phyloP scores from a whole-genome alignment of 2,888 invertebrate species.

The Sepiola atlantica region DNA sequence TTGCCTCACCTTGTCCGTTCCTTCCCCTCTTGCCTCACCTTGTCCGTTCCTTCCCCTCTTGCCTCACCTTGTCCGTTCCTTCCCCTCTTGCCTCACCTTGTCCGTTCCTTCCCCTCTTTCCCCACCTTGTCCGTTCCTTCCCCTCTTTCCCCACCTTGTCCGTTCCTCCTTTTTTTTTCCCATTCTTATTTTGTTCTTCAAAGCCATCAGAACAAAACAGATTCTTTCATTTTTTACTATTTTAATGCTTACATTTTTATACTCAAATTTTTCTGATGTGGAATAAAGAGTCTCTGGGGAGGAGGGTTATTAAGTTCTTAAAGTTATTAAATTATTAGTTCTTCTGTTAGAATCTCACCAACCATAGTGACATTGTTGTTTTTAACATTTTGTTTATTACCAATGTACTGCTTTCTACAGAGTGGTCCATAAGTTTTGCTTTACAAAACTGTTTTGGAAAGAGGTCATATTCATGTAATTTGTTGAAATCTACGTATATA shows the following conservation, averaged over 20 bases:
- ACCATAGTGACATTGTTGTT: background rate
- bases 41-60: background rate
- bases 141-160: too few relatives aligned
- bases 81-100: background rate
- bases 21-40: background rate
- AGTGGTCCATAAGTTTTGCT: background rate
- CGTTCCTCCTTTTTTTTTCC: background rate
- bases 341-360: background rate
- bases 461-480: background rate
- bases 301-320: too few relatives aligned
- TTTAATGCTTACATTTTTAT: background rate
- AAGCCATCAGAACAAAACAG: conserved; percentile 13
- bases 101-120: background rate
- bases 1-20: too few relatives aligned
- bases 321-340: background rate
- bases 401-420: background rate
- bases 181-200: background rate
- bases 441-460: background rate
- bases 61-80: too few relatives aligned
- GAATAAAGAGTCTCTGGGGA: too few relatives aligned
- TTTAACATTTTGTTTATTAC: background rate
- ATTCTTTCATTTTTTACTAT: background rate
- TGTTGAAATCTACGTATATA: background rate
- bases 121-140: background rate
- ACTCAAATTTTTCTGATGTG: too few relatives aligned